These are phyloP conservation scores for Habropoda laboriosa DNA, from an alignment of 1,140 invertebrate species.

Conservation along the genomic window DNA sequence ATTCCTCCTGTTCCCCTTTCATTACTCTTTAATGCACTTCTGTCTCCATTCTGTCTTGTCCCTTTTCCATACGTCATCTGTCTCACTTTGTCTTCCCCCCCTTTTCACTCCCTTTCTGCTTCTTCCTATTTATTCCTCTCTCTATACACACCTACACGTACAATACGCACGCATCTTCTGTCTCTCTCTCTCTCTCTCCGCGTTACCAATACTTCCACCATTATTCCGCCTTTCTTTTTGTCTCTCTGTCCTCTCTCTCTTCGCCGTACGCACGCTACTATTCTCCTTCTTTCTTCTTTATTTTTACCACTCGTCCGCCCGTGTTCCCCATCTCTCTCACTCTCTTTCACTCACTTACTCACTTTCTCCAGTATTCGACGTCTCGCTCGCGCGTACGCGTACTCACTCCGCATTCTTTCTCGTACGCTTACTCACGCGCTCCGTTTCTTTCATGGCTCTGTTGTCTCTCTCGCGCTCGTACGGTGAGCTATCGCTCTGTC, in stretches of 20 bases:
- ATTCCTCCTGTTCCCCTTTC: background rate
- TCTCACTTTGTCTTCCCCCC: background rate
- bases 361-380: slow-evolving; percentile 1
- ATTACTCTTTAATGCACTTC: background rate
- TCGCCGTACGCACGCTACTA: background rate
- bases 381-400: background rate
- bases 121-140: background rate
- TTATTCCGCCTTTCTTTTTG: background rate
- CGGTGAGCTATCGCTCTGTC: background rate
- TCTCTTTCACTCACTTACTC: slow-evolving; percentile 29
- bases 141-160: no score
- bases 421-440: slow-evolving; percentile 14
- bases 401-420: slow-evolving; percentile 16
- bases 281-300: background rate
- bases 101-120: background rate
- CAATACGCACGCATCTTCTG: background rate
- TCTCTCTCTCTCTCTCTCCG: background rate
- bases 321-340: slow-evolving; percentile 6
- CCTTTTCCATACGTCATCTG: background rate
- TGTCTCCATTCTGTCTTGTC: background rate
- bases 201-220: no score
- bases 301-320: background rate
- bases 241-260: background rate
- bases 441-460: slow-evolving; percentile 29
- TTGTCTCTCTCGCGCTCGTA: background rate